Conservation (phyloP, 2,888 invertebrate genomes). For the Brenthis daphne region DNA sequence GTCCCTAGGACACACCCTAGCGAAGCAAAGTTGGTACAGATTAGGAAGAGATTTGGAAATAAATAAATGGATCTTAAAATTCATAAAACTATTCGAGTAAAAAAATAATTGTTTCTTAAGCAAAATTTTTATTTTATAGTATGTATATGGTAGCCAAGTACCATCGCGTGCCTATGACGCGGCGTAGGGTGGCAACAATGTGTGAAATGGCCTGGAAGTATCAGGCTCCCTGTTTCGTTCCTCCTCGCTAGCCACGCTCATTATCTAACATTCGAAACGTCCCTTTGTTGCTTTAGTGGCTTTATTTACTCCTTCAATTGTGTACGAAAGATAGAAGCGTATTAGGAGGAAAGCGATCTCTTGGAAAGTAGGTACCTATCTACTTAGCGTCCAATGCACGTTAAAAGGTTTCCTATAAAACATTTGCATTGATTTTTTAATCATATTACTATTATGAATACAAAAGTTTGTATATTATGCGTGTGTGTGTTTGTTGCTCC, state of each 20-base stretch:
- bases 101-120: not conserved
- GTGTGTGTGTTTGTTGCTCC: too few relatives aligned
- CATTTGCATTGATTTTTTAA: too few relatives aligned
- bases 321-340: constrained; percentile 32
- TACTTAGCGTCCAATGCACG: not conserved
- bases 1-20: too few relatives aligned
- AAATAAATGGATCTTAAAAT: too few relatives aligned
- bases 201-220: constrained; percentile 77
- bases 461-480: too few relatives aligned
- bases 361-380: constrained; percentile 16
- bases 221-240: constrained; percentile 75
- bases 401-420: not conserved
- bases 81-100: not conserved
- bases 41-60: too few relatives aligned
- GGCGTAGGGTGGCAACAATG: constrained; percentile 73
- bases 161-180: constrained; percentile 63
- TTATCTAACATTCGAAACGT: constrained; percentile 73
- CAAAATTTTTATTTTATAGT: constrained; percentile 27
- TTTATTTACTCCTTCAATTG: constrained; percentile 66
- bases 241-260: constrained; percentile 73
- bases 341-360: constrained; percentile 22
- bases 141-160: constrained; percentile 36
- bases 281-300: constrained; percentile 73
- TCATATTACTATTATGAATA: too few relatives aligned
- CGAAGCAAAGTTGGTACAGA: too few relatives aligned